These are phyloP conservation scores for Hydrozoanthus gracilis DNA, from an alignment of 92 coral and sea anemone species.

Conservation along the genomic window DNA sequence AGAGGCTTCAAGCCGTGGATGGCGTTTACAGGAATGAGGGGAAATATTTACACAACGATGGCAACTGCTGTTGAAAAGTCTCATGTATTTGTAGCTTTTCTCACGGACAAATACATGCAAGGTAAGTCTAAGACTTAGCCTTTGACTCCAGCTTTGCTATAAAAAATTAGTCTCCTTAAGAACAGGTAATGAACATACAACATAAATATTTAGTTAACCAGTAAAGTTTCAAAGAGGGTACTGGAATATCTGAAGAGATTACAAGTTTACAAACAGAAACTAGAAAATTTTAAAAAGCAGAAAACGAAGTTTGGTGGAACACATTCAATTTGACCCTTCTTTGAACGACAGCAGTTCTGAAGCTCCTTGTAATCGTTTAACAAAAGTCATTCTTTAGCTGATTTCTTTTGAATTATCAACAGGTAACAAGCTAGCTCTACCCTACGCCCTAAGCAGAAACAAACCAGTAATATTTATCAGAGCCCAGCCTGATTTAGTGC, in stretches of 20 bases:
- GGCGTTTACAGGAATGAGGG: constrained; percentile 47
- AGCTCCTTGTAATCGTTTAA: too few relatives aligned
- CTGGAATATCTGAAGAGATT: too few relatives aligned
- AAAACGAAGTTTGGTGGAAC: too few relatives aligned
- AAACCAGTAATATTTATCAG: constrained; percentile 40
- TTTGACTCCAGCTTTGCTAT: too few relatives aligned
- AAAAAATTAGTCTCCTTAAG: too few relatives aligned
- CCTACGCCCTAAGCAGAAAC: constrained; percentile 43
- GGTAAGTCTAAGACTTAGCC: neutral
- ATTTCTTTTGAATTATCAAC: neutral
- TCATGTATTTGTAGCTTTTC: constrained; percentile 44
- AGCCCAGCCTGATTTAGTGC: constrained; percentile 38
- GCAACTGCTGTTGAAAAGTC: constrained; percentile 43
- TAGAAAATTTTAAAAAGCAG: too few relatives aligned
- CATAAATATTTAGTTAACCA: too few relatives aligned
- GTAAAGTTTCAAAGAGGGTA: too few relatives aligned
- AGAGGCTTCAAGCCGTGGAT: constrained; percentile 35
- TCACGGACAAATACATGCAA: constrained; percentile 38
- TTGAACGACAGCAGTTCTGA: too few relatives aligned
- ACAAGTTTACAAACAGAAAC: too few relatives aligned
- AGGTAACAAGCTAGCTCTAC: constrained; percentile 30
- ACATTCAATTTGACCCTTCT: too few relatives aligned
- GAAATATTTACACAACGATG: constrained; percentile 35
- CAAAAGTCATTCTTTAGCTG: neutral
- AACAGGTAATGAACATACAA: too few relatives aligned